A percentile compares a stretch with the other conserved stretches of the same genome.
phyloP scores from a whole-genome alignment of 2,113 vertebrate genomes.

The Myotis brandtii region DNA sequence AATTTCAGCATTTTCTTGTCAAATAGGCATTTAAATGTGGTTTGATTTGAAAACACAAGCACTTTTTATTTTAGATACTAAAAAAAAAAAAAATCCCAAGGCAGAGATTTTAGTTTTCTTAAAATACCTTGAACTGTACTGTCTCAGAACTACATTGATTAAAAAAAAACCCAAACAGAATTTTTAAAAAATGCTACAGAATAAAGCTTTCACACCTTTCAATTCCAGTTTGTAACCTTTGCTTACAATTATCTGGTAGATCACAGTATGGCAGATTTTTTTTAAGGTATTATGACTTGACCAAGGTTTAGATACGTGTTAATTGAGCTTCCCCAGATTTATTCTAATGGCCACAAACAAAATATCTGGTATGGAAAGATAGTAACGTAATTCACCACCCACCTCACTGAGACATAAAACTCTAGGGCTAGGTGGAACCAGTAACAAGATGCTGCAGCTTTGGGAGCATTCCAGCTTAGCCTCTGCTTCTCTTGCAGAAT shows the following conservation, averaged over 20 bases:
- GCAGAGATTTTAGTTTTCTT: conserved; percentile 35
- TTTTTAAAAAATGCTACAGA: neutral
- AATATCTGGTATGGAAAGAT: neutral
- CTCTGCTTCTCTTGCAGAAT: neutral
- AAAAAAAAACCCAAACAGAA: neutral
- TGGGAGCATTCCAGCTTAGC: conserved; percentile 7
- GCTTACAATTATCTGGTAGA: conserved; percentile 24
- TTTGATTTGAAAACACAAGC: neutral
- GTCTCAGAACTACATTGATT: neutral
- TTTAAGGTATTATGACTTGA: conserved; percentile 15
- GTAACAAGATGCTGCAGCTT: neutral
- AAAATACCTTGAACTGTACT: neutral
- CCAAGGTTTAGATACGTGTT: conserved; percentile 20
- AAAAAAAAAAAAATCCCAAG: neutral
- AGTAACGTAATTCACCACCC: neutral
- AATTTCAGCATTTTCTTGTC: conserved; percentile 24
- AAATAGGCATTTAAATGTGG: conserved; percentile 25
- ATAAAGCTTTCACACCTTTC: neutral
- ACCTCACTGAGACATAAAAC: conserved; percentile 31
- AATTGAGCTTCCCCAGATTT: conserved; percentile 32
- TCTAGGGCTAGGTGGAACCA: neutral
- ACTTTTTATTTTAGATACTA: neutral
- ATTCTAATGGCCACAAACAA: conserved; percentile 22
- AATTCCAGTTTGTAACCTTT: neutral
- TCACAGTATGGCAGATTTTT: neutral